Percentiles rank a stretch among this genome's conserved stretches.
Evolutionary conservation across 2,797 vertebrate genomes (phyloP).

Genomic region (Paguma larvata): DNA sequence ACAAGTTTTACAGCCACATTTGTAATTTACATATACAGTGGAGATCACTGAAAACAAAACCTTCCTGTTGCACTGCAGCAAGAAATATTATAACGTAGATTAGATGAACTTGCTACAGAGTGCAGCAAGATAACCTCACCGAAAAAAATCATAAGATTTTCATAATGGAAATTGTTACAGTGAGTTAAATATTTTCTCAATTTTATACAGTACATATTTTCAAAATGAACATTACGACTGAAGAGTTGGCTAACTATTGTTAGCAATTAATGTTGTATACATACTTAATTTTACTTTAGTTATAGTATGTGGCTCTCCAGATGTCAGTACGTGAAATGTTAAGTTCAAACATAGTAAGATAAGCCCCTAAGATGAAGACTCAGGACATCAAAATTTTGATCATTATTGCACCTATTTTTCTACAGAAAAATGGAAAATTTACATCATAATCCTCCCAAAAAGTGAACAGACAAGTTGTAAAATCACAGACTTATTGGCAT

Average conservation of each 20-base stretch:
- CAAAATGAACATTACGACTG: slow-evolving; percentile 87
- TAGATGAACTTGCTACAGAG: slow-evolving; percentile 78
- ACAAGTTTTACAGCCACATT: slow-evolving; percentile 72
- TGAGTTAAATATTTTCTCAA: slow-evolving; percentile 86
- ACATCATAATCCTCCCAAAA: slow-evolving; percentile 85
- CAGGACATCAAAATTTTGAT: slow-evolving; percentile 84
- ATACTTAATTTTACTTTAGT: slow-evolving; percentile 86
- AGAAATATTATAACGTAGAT: slow-evolving; percentile 76
- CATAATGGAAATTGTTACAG: slow-evolving; percentile 85
- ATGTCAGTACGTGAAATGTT: slow-evolving; percentile 88
- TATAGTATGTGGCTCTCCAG: slow-evolving; percentile 86
- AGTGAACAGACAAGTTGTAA: slow-evolving; percentile 85
- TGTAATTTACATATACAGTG: slow-evolving; percentile 81
- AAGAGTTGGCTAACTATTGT: slow-evolving; percentile 86
- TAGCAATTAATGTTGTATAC: slow-evolving; percentile 86
- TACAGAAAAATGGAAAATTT: slow-evolving; percentile 87
- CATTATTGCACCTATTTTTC: slow-evolving; percentile 85
- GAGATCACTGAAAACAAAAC: slow-evolving; percentile 78
- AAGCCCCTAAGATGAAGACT: slow-evolving; percentile 81
- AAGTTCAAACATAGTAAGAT: slow-evolving; percentile 84
- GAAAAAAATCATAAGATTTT: slow-evolving; percentile 83
- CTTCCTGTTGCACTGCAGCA: slow-evolving; percentile 86
- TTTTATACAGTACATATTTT: slow-evolving; percentile 87
- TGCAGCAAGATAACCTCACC: slow-evolving; percentile 83
- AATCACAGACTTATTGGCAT: slow-evolving; percentile 84